Conservation (phyloP, 2,888 invertebrate species). For the Leptogaster cylindrica region DNA sequence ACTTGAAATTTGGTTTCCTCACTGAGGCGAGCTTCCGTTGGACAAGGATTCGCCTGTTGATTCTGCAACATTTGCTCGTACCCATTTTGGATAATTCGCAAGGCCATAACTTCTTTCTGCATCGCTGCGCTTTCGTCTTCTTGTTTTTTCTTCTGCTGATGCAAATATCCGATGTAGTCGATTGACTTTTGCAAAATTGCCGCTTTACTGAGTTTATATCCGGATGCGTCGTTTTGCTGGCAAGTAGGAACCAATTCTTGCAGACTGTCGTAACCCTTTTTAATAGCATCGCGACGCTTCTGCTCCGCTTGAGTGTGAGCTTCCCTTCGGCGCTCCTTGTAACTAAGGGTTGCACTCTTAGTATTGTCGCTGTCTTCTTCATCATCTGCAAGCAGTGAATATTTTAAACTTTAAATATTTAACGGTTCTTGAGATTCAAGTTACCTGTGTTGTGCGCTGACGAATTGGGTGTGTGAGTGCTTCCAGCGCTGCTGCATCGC, state of each 20-base stretch:
- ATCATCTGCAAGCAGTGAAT: conserved; percentile 62
- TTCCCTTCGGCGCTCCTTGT: conserved; percentile 91
- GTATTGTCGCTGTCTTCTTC: conserved; percentile 71
- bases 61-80: conserved; percentile 97
- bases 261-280: conserved; percentile 93
- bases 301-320: conserved; percentile 97
- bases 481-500: conserved; percentile 78
- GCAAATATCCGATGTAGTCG: conserved; percentile 89
- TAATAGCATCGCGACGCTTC: conserved; percentile 94
- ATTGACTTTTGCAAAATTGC: conserved; percentile 91
- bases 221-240: conserved; percentile 88
- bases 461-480: conserved; percentile 78
- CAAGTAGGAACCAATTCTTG: conserved; percentile 94
- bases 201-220: conserved; percentile 95
- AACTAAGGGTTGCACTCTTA: conserved; percentile 72
- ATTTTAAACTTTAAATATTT: not conserved
- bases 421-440: not conserved
- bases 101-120: conserved; percentile 89
- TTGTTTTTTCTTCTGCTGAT: conserved; percentile 90
- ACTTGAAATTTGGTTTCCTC: conserved; percentile 97
- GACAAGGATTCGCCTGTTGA: conserved; percentile 89
- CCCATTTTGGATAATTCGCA: conserved; percentile 92
- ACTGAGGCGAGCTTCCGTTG: conserved; percentile 85
- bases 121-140: conserved; percentile 92
- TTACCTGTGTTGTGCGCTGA: conserved; percentile 81